These are phyloP conservation scores for Labeo catla DNA, from an alignment of 2,113 vertebrate genomes.

Conservation along the genomic window DNA sequence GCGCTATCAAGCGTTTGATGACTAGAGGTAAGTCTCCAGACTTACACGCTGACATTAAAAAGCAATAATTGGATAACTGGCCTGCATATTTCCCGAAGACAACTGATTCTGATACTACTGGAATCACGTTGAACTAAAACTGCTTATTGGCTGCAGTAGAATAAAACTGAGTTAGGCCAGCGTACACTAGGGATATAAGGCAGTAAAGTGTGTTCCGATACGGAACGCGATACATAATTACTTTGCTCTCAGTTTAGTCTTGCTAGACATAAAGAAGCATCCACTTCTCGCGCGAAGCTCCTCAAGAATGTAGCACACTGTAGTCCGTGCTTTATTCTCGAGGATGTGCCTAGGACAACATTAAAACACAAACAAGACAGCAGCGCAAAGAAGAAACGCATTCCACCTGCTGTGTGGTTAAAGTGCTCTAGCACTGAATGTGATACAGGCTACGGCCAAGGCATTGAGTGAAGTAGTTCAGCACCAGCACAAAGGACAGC, in stretches of 20 bases:
- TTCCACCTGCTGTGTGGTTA: slow-evolving; percentile 12
- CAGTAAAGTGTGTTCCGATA: slow-evolving; percentile 10
- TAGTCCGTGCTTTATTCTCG: slow-evolving; percentile 13
- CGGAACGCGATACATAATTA: not conserved
- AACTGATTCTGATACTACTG: not conserved
- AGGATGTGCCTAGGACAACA: slow-evolving; percentile 7
- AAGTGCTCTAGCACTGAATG: not conserved
- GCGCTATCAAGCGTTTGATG: slow-evolving; percentile 15
- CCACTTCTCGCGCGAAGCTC: slow-evolving; percentile 15
- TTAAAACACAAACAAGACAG: not conserved
- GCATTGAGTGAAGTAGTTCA: slow-evolving; percentile 69
- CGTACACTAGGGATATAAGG: not conserved
- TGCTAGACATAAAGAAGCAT: not conserved
- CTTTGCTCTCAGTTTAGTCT: slow-evolving; percentile 23
- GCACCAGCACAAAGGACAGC: slow-evolving; percentile 79
- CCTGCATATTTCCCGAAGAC: slow-evolving; percentile 37
- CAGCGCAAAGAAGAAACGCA: not conserved
- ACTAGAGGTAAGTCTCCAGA: slow-evolving; percentile 3
- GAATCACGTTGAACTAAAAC: slow-evolving; percentile 6
- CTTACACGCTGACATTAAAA: slow-evolving; percentile 28
- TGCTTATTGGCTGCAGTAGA: not conserved
- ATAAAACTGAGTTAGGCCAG: not conserved
- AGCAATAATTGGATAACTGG: slow-evolving; percentile 16
- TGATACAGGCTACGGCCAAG: not conserved
- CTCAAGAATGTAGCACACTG: slow-evolving; percentile 1